These are phyloP conservation scores for Ophiodon elongatus DNA, from an alignment of 2,113 vertebrate genomes.

Conservation along the genomic window DNA sequence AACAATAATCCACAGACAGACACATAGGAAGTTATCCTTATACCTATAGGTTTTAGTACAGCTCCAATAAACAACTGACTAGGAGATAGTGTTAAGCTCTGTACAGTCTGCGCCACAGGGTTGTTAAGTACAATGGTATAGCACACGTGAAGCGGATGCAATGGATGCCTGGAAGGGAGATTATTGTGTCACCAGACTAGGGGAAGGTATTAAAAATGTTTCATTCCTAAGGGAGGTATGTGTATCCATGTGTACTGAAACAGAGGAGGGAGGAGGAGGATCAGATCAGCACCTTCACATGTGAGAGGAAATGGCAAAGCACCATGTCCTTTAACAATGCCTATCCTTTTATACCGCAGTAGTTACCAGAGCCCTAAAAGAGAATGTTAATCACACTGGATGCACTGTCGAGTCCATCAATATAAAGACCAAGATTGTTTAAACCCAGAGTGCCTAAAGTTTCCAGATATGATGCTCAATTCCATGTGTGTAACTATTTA, in stretches of 20 bases:
- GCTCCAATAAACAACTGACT: neutral
- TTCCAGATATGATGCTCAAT: neutral
- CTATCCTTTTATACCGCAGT: neutral
- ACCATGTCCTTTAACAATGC: neutral
- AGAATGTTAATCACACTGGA: neutral
- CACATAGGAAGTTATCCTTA: neutral
- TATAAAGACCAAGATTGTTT: neutral
- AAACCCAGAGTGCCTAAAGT: neutral
- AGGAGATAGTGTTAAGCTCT: neutral
- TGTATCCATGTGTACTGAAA: neutral
- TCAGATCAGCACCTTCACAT: constrained; percentile 22
- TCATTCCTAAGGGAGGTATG: constrained; percentile 23
- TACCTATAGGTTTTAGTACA: neutral
- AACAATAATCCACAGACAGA: neutral
- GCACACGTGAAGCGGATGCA: constrained; percentile 65
- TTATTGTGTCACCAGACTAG: constrained; percentile 72
- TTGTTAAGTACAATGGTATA: constrained; percentile 28
- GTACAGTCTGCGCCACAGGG: constrained; percentile 4
- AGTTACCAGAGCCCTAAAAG: neutral
- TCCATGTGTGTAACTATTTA: neutral
- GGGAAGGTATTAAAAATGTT: constrained; percentile 48
- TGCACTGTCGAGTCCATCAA: neutral
- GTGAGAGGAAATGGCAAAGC: constrained; percentile 4
- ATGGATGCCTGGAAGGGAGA: constrained; percentile 50
- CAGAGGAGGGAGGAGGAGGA: neutral